phyloP scores from a whole-genome alignment of 2,113 vertebrate species.

The Poeciliopsis prolifica region DNA sequence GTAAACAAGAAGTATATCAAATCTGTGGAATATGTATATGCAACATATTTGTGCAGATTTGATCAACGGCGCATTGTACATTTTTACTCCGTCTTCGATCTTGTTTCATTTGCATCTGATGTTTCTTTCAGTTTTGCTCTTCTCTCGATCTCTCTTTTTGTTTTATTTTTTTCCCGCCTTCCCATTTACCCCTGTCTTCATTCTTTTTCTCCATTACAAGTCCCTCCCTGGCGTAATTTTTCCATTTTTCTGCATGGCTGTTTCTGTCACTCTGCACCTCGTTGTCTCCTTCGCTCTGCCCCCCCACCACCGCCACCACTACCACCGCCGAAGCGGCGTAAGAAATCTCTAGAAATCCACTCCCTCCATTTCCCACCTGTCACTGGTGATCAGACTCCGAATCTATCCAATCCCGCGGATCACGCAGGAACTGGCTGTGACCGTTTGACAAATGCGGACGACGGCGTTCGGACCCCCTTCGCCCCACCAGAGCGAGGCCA shows the following conservation, averaged over 20 bases:
- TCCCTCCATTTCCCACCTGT: conserved; percentile 56
- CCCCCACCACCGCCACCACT: neutral
- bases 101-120: neutral
- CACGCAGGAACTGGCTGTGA: conserved; percentile 11
- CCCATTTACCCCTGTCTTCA: neutral
- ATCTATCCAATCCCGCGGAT: conserved; percentile 40
- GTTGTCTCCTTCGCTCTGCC: neutral
- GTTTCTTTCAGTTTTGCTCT: neutral
- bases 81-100: neutral
- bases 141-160: neutral
- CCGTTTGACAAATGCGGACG: conserved; percentile 30
- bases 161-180: neutral
- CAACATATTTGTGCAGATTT: neutral
- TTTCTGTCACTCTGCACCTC: conserved; percentile 32
- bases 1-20: neutral
- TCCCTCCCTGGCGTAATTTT: conserved; percentile 17
- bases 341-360: conserved; percentile 52
- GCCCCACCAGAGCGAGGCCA: conserved; percentile 6
- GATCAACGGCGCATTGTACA: neutral
- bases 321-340: conserved; percentile 14
- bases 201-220: neutral
- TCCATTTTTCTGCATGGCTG: conserved; percentile 44
- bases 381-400: conserved; percentile 55
- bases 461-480: conserved; percentile 14
- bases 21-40: too few species aligned